Percentiles rank a stretch among this genome's conserved stretches.
phyloP scores from a whole-genome alignment of 2,888 invertebrate genomes.

The Tenthredo notha region DNA sequence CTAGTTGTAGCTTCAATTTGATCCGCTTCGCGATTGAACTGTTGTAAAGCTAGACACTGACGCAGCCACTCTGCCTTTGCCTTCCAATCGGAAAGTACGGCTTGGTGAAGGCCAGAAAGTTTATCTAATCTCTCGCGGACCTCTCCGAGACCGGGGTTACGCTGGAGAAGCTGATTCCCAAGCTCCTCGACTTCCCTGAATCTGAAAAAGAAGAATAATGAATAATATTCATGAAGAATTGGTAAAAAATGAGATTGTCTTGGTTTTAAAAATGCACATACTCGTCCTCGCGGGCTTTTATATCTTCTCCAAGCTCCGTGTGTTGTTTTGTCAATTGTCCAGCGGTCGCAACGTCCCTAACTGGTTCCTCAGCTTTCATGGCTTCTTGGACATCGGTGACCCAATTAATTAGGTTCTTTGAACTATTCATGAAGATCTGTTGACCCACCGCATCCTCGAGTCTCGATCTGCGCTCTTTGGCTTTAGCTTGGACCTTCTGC shows the following conservation, averaged over 20 bases:
- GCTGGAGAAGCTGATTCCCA: slow-evolving; percentile 86
- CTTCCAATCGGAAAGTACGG: slow-evolving; percentile 87
- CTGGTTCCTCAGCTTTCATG: slow-evolving; percentile 88
- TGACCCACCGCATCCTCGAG: slow-evolving; percentile 97
- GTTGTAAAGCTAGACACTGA: slow-evolving; percentile 93
- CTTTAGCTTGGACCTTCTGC: slow-evolving; percentile 92
- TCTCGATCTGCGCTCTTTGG: slow-evolving; percentile 89
- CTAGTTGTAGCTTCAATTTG: slow-evolving; percentile 97
- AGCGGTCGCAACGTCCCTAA: slow-evolving; percentile 95
- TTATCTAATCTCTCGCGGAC: slow-evolving; percentile 88
- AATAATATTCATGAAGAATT: background rate
- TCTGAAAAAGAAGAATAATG: slow-evolving; percentile 73
- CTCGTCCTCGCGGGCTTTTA: slow-evolving; percentile 94
- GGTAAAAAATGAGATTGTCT: slow-evolving; percentile 5
- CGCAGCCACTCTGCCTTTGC: slow-evolving; percentile 92
- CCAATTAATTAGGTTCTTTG: slow-evolving; percentile 91
- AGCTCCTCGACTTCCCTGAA: slow-evolving; percentile 91
- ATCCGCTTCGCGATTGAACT: slow-evolving; percentile 97
- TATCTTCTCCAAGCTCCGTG: slow-evolving; percentile 94
- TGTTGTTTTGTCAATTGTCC: slow-evolving; percentile 94
- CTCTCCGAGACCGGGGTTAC: slow-evolving; percentile 88
- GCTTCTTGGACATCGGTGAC: slow-evolving; percentile 89
- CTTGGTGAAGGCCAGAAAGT: slow-evolving; percentile 87
- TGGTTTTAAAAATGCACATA: slow-evolving; percentile 76
- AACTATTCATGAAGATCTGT: slow-evolving; percentile 94